Percentiles rank a stretch among this genome's conserved stretches.
phyloP scores from a whole-genome alignment of 2,797 vertebrate species.

The Sebastes cheni region DNA sequence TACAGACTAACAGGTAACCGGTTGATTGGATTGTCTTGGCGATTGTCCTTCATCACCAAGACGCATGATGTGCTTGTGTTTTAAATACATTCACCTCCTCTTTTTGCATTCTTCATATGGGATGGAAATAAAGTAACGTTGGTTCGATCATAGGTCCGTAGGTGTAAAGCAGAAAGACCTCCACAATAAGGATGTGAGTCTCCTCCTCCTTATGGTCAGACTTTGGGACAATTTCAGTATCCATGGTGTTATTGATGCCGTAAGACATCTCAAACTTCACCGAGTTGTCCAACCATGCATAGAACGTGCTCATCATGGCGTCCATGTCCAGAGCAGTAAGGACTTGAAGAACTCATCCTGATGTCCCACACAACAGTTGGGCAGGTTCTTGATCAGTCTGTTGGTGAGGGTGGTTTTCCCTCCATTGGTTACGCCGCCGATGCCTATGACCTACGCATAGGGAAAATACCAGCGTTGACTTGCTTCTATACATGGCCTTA shows the following conservation, averaged over 20 bases:
- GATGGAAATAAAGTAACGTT: conserved; percentile 92
- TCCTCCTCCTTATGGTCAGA: conserved; percentile 74
- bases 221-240: conserved; percentile 78
- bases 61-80: conserved; percentile 89
- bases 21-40: not conserved
- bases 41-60: not conserved
- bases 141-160: conserved; percentile 90
- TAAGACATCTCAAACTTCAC: conserved; percentile 94
- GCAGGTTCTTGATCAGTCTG: conserved; percentile 83
- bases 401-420: conserved; percentile 93
- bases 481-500: too few relatives aligned
- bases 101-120: conserved; percentile 96
- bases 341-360: conserved; percentile 96
- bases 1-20: not conserved
- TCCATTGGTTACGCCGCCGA: conserved; percentile 91
- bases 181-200: conserved; percentile 90
- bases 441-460: conserved; percentile 84
- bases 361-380: conserved; percentile 92
- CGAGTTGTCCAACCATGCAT: conserved; percentile 86
- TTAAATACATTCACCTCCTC: conserved; percentile 93
- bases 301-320: conserved; percentile 93
- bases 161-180: conserved; percentile 93
- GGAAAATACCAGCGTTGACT: too few relatives aligned
- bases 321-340: conserved; percentile 92
- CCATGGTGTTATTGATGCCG: conserved; percentile 87